These are phyloP conservation scores for Dioctria linearis DNA, from an alignment of 2,888 invertebrate species.

Conservation along the genomic window DNA sequence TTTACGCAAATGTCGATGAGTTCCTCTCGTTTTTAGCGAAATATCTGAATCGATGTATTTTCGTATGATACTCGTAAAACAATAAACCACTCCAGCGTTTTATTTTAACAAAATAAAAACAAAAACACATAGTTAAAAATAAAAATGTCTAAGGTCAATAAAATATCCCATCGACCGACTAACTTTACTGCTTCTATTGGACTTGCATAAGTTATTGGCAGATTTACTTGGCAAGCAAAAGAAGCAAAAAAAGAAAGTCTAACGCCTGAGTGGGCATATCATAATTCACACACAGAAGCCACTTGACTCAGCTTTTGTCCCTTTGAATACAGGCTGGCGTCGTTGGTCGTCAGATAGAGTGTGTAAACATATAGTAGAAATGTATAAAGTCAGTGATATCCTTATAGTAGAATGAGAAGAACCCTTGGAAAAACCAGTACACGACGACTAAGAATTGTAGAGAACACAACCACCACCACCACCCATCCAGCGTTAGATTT, in stretches of 20 bases:
- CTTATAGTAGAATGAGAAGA: slow-evolving; percentile 7
- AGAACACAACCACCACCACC: no score
- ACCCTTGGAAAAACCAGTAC: no score
- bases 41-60: no score
- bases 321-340: slow-evolving; percentile 14
- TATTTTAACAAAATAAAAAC: no score
- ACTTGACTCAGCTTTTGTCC: slow-evolving; percentile 47
- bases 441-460: no score
- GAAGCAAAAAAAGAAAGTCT: slow-evolving; percentile 19
- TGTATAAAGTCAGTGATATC: slow-evolving; percentile 43
- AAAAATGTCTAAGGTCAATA: slow-evolving; percentile 26
- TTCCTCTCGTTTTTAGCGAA: no score
- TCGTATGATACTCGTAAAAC: no score
- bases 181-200: slow-evolving; percentile 34
- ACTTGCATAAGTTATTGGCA: slow-evolving; percentile 42
- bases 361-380: slow-evolving; percentile 33
- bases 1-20: no score
- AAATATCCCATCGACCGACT: slow-evolving; percentile 8
- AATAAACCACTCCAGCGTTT: no score
- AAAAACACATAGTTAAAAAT: no score
- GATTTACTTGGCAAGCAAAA: slow-evolving; percentile 43
- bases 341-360: not conserved
- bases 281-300: slow-evolving; percentile 47
- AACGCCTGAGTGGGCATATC: slow-evolving; percentile 36
- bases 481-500: slow-evolving; percentile 17